These are phyloP conservation scores for Himalopsyche phryganea DNA, from an alignment of 1,140 invertebrate genomes.

Conservation along the genomic window DNA sequence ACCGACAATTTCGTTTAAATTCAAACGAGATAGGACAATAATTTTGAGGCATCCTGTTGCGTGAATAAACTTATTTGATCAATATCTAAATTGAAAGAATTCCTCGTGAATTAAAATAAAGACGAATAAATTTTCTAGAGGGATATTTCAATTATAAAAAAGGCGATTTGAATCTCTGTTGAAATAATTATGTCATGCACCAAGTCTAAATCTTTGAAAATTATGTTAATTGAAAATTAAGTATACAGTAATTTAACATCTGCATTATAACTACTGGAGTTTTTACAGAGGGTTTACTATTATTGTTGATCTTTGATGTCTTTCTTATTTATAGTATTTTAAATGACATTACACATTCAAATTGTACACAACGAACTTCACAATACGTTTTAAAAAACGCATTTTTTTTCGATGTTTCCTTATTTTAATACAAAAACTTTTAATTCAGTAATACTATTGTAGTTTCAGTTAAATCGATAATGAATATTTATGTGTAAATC, in stretches of 20 bases:
- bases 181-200: background rate
- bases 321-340: no score
- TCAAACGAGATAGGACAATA: conserved; percentile 25
- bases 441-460: no score
- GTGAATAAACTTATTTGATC: conserved; percentile 30
- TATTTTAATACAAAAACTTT: no score
- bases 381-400: no score
- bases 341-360: no score
- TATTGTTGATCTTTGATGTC: no score
- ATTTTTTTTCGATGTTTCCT: no score
- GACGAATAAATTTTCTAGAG: conserved; percentile 9
- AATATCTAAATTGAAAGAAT: conserved; percentile 32
- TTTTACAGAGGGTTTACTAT: no score
- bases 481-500: no score
- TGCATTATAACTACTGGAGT: no score
- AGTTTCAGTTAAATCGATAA: no score
- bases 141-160: background rate
- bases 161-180: background rate
- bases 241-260: background rate
- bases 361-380: no score
- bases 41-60: conserved; percentile 28
- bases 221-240: background rate
- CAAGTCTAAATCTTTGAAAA: background rate
- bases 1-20: conserved; percentile 28
- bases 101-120: conserved; percentile 13